Percentiles rank a stretch among this genome's conserved stretches.
Evolutionary conservation across 2,797 vertebrate genomes (phyloP).

Genomic region (Peromyscus aztecus): DNA sequence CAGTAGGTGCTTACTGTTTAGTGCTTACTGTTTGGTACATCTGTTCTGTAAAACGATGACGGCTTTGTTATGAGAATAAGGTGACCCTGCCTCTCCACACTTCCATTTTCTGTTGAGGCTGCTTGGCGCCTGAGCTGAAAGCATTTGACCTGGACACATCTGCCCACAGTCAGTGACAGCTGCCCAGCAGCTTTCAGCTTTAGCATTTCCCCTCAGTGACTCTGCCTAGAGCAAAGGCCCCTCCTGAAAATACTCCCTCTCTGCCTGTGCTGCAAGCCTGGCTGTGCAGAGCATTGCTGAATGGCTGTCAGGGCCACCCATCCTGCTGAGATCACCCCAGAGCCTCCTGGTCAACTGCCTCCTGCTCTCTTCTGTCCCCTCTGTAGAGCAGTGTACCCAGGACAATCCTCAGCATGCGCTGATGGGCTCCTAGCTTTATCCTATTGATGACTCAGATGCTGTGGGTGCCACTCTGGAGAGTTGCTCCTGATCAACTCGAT

Average conservation of each 20-base stretch:
- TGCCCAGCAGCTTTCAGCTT: fast-evolving
- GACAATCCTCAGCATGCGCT: background rate
- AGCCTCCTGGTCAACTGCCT: background rate
- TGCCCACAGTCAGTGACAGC: background rate
- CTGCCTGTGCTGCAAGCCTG: background rate
- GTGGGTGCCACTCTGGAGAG: slow-evolving; percentile 19
- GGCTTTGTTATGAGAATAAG: background rate
- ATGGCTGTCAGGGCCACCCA: background rate
- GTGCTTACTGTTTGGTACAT: too few relatives aligned
- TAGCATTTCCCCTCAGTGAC: background rate
- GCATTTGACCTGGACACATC: background rate
- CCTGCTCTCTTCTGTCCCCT: background rate
- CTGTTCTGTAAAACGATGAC: background rate
- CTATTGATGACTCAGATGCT: slow-evolving; percentile 61
- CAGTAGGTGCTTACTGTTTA: background rate
- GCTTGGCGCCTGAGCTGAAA: background rate
- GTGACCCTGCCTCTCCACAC: background rate
- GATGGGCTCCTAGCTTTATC: background rate
- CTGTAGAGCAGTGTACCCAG: background rate
- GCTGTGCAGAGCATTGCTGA: background rate
- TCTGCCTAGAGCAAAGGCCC: background rate
- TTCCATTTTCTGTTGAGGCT: background rate
- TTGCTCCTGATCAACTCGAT: background rate
- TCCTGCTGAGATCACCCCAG: background rate
- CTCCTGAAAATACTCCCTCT: background rate